phyloP scores from a whole-genome alignment of 2,888 invertebrate genomes.

The Macaria notata region DNA sequence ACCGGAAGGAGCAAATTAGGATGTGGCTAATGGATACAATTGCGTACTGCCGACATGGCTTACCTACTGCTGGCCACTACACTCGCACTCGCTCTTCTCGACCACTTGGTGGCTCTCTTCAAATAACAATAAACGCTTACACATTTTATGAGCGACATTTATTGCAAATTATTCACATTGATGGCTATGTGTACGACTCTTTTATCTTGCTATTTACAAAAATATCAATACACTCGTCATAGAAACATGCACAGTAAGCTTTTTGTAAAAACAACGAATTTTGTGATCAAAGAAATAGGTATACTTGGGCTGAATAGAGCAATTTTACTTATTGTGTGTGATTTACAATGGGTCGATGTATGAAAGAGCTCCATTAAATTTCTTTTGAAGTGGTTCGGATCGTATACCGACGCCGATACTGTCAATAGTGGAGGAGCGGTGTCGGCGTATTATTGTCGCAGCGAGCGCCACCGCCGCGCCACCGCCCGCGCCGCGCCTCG shows the following conservation, averaged over 20 bases:
- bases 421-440: slow-evolving; percentile 37
- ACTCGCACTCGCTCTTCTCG: slow-evolving; percentile 10
- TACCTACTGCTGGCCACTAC: slow-evolving; percentile 16
- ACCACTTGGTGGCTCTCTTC: slow-evolving; percentile 17
- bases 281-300: slow-evolving; percentile 32
- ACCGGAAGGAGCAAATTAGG: slow-evolving; percentile 77
- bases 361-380: slow-evolving; percentile 42
- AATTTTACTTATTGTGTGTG: slow-evolving; percentile 56
- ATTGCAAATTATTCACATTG: slow-evolving; percentile 11
- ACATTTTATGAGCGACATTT: slow-evolving; percentile 14
- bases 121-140: slow-evolving; percentile 16
- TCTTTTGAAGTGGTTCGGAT: slow-evolving; percentile 37
- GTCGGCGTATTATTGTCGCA: slow-evolving; percentile 19
- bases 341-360: slow-evolving; percentile 49
- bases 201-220: slow-evolving; percentile 23
- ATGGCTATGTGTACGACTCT: slow-evolving; percentile 17
- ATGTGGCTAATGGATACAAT: slow-evolving; percentile 75
- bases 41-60: slow-evolving; percentile 42
- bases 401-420: slow-evolving; percentile 35
- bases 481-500: slow-evolving; percentile 19
- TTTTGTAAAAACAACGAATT: slow-evolving; percentile 22
- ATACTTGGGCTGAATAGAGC: slow-evolving; percentile 45
- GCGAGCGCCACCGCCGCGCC: slow-evolving; percentile 16
- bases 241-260: slow-evolving; percentile 8
- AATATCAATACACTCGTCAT: slow-evolving; percentile 18